phyloP scores from a whole-genome alignment of 2,888 invertebrate species.

The Leucozona laternaria region DNA sequence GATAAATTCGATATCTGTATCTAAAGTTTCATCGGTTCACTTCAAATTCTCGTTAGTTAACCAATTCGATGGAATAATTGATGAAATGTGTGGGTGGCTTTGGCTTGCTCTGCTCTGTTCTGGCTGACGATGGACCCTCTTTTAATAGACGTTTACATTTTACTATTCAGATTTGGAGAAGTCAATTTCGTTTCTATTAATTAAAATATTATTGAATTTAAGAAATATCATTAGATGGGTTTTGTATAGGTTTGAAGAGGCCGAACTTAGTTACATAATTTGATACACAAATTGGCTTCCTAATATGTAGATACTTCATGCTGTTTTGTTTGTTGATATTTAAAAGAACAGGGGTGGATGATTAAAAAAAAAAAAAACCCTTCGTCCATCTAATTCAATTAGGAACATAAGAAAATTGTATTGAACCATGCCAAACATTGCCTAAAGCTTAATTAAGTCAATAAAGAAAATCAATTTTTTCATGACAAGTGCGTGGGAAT shows the following conservation, averaged over 20 bases:
- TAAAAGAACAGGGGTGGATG: neutral
- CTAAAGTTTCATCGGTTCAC: constrained; percentile 52
- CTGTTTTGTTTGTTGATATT: constrained; percentile 7
- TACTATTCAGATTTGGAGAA: constrained; percentile 38
- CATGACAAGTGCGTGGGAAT: constrained; percentile 8
- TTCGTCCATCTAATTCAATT: constrained; percentile 58
- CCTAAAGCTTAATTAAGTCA: constrained; percentile 54
- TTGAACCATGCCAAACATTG: constrained; percentile 36
- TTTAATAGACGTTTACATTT: constrained; percentile 39
- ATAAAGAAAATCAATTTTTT: constrained; percentile 50
- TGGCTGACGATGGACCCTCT: constrained; percentile 13
- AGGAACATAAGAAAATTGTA: constrained; percentile 26
- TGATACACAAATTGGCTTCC: constrained; percentile 33
- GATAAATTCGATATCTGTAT: constrained; percentile 67
- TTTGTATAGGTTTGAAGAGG: constrained; percentile 5
- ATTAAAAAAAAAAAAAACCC: neutral
- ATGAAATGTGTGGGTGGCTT: constrained; percentile 45
- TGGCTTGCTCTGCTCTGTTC: neutral
- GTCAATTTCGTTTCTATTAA: constrained; percentile 56
- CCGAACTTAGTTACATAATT: constrained; percentile 7
- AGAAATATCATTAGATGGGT: constrained; percentile 21
- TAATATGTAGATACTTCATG: neutral
- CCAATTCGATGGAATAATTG: constrained; percentile 68
- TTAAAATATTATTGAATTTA: constrained; percentile 59
- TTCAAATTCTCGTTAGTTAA: constrained; percentile 60